Evolutionary conservation across 2,797 vertebrate species (phyloP).

Genomic region (Orestias chungarensis): DNA sequence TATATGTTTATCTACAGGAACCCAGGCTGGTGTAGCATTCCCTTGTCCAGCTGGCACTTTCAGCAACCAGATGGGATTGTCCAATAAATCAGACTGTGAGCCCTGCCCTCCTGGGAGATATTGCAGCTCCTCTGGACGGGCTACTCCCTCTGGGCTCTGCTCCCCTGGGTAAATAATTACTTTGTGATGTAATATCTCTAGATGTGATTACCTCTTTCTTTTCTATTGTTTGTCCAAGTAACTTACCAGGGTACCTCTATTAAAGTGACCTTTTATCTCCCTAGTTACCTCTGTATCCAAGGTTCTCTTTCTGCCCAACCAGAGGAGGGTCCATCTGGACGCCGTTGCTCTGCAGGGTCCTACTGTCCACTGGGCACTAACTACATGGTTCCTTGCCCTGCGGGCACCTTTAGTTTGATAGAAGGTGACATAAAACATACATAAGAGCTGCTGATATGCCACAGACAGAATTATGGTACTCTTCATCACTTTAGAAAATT

Average conservation of each 20-base stretch:
- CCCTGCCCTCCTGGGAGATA: conserved; percentile 81
- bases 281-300: conserved; percentile 79
- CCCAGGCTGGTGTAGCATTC: conserved; percentile 72
- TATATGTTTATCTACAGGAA: conserved; percentile 69
- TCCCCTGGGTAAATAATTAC: conserved; percentile 75
- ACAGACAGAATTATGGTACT: background rate
- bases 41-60: conserved; percentile 83
- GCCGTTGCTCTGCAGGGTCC: conserved; percentile 77
- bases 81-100: conserved; percentile 72
- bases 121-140: conserved; percentile 78
- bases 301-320: conserved; percentile 76
- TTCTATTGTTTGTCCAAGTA: conserved; percentile 39
- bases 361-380: conserved; percentile 78
- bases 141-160: conserved; percentile 77
- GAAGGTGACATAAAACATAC: conserved; percentile 65
- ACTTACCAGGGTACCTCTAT: conserved; percentile 15
- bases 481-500: conserved; percentile 1
- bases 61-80: conserved; percentile 73
- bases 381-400: conserved; percentile 78
- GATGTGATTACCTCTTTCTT: conserved; percentile 23
- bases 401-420: conserved; percentile 76
- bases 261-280: conserved; percentile 33
- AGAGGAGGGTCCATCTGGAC: conserved; percentile 67
- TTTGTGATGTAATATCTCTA: conserved; percentile 10
- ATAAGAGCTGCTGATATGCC: conserved; percentile 20